These are phyloP conservation scores for Dolichallabes microphthalmus DNA, from an alignment of 2,113 vertebrate genomes.

Conservation along the genomic window DNA sequence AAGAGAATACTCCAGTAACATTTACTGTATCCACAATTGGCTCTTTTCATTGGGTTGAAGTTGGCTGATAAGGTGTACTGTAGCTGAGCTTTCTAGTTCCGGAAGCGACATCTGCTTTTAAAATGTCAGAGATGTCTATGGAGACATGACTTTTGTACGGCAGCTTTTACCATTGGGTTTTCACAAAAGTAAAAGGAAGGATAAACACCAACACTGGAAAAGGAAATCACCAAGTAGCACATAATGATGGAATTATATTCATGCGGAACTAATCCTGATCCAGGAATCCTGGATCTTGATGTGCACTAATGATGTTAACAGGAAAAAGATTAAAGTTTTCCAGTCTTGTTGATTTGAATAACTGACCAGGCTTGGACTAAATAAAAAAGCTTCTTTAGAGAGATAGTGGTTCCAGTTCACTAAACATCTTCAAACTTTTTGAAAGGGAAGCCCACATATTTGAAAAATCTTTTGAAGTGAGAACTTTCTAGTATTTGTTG, in stretches of 20 bases:
- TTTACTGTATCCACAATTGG: background rate
- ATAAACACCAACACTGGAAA: background rate
- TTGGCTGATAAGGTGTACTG: background rate
- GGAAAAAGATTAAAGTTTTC: background rate
- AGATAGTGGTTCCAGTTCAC: background rate
- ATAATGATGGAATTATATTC: background rate
- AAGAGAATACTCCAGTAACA: background rate
- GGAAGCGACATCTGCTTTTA: background rate
- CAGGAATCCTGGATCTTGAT: background rate
- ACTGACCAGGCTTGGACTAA: background rate
- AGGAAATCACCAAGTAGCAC: background rate
- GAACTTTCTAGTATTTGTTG: background rate
- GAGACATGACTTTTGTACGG: background rate
- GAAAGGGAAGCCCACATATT: background rate
- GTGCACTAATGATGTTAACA: background rate
- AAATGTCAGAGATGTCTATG: background rate
- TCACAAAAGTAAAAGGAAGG: background rate
- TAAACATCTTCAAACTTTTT: background rate
- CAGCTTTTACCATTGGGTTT: background rate
- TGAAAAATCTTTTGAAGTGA: background rate
- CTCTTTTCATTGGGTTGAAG: background rate
- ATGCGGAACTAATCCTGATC: background rate
- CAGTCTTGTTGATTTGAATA: background rate
- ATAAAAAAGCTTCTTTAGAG: background rate
- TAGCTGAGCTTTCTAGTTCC: background rate